These are phyloP conservation scores for Lithodes maja DNA, from an alignment of 2,888 invertebrate genomes.

Conservation along the genomic window DNA sequence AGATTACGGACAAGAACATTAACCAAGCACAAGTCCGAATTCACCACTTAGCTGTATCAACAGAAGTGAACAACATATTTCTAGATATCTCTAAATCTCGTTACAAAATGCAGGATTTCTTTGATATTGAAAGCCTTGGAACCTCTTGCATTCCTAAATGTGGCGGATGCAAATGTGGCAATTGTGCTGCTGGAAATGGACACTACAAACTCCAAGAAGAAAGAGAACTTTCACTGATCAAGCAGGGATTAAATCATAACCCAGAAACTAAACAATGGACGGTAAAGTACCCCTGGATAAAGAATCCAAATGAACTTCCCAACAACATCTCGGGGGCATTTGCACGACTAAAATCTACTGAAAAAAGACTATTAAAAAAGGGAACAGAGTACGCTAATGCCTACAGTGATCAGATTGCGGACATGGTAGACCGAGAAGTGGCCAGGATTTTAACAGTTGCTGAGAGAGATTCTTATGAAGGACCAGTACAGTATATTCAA, in stretches of 20 bases:
- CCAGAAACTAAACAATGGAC: not conserved
- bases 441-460: slow-evolving; percentile 22
- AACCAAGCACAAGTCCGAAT: not conserved
- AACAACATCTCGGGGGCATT: not conserved
- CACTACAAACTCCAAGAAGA: not conserved
- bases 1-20: not conserved
- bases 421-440: slow-evolving; percentile 25
- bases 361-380: slow-evolving; percentile 10
- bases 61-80: not conserved
- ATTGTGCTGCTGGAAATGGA: not conserved
- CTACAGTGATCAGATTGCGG: slow-evolving; percentile 29
- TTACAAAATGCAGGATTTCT: not conserved
- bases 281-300: not conserved
- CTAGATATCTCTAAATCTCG: not conserved
- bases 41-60: not conserved
- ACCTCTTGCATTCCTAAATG: not conserved
- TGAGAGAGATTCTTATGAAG: not conserved
- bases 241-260: slow-evolving; percentile 6
- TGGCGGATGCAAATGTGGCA: slow-evolving; percentile 16
- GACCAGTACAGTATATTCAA: slow-evolving; percentile 42
- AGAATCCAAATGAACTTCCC: not conserved
- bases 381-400: not conserved
- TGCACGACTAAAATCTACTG: not conserved
- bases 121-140: not conserved
- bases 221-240: slow-evolving; percentile 7